phyloP scores from a whole-genome alignment of 2,113 vertebrate genomes.

The Xiphorhynchus elegans region DNA sequence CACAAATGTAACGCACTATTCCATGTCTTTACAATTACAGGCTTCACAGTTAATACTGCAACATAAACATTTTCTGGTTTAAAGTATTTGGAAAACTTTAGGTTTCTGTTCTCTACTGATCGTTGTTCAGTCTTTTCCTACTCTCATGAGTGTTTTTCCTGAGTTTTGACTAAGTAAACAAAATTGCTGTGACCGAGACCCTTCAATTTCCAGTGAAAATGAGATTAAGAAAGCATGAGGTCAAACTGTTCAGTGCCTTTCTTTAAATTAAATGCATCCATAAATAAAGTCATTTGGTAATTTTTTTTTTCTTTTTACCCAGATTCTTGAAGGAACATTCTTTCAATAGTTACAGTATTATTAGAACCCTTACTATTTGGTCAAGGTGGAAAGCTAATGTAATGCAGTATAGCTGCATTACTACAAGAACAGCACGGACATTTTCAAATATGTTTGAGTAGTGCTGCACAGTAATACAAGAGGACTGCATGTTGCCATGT shows the following conservation, averaged over 20 bases:
- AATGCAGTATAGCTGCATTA: background rate
- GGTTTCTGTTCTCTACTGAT: background rate
- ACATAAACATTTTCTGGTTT: accelerated
- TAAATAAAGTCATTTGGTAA: background rate
- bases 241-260: background rate
- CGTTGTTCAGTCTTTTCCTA: background rate
- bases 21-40: background rate
- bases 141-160: background rate
- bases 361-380: background rate
- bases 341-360: background rate
- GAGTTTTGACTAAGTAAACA: background rate
- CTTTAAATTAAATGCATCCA: background rate
- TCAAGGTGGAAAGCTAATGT: background rate
- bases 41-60: background rate
- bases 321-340: background rate
- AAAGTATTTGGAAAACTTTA: background rate
- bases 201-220: background rate
- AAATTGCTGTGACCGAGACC: background rate
- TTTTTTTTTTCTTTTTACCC: background rate
- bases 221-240: background rate
- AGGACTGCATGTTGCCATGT: background rate
- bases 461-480: background rate
- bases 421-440: background rate
- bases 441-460: background rate
- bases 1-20: accelerated